Base-by-base conservation (phyloP, 2,888 invertebrate species). In the Cosmia trapezina region DNA sequence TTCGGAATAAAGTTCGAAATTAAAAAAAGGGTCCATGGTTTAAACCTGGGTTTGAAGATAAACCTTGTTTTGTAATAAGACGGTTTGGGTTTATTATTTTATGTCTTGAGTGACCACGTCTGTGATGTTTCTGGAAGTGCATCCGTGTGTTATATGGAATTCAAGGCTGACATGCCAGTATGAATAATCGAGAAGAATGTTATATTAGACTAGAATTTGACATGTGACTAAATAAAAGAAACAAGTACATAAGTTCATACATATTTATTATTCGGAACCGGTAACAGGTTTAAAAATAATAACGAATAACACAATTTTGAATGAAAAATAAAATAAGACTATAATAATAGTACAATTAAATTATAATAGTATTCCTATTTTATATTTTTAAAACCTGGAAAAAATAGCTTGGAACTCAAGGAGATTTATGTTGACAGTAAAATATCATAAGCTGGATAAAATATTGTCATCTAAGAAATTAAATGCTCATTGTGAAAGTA, bases 291-390 rank as follows among this genome's bases (percentile, higher is more conserved):
- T 22, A 11, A 22, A 43, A 22, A 43, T 22, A n/a, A 45, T 14
- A 17, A n/a, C 6, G 2, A 61, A 61, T 28, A 61, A 28, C 43
- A 45, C 17, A 45, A 45, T 7, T 45, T 22, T 22, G 45, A 37
- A 37, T 37, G 37, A 6, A 37, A 37, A 37, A 4, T 37, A 43
- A 71, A 71, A 43, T 43, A 19, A 43, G 28, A 68, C 22, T 70
- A 70, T 14, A n/a, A 14, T 68, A 51, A 68, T n/a, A 51, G 6
- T 49, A 22, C 2, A 57, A 43, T 70, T 9, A 49, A 67, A 68
- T 51, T 59, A 60, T 43, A 51, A 37, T 37, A 37, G 22, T 68
- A 51, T 43, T 70, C 41, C 49, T 59, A 59, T 22, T 9, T 0
- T 19, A 69, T 41, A 28, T 28, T 5, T 11, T 17, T 22, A 68